Evolutionary conservation across 2,113 vertebrate genomes (phyloP).

Genomic region (Ageneiosus marmoratus): DNA sequence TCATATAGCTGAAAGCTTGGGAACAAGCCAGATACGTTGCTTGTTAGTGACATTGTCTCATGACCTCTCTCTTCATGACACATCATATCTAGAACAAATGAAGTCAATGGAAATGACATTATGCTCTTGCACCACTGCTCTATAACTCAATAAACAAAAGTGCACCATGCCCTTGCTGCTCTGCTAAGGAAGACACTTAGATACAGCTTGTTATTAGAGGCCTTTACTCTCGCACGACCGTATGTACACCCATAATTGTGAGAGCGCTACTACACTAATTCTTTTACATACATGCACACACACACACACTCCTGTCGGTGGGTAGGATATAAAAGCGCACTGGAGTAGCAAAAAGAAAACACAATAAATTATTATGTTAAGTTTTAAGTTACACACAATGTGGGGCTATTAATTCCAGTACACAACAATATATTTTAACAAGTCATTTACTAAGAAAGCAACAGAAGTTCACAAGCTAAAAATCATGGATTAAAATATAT

Average conservation of each 20-base stretch:
- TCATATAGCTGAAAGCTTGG: constrained; percentile 52
- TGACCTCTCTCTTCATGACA: constrained; percentile 54
- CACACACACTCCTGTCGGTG: constrained; percentile 49
- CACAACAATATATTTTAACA: constrained; percentile 45
- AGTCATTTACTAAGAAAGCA: constrained; percentile 51
- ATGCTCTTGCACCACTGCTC: constrained; percentile 40
- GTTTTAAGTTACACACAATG: constrained; percentile 60
- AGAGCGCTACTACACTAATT: constrained; percentile 33
- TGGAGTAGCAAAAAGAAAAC: constrained; percentile 60
- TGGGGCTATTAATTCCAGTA: constrained; percentile 63
- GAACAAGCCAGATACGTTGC: constrained; percentile 11
- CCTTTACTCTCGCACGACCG: neutral
- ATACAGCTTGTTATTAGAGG: constrained; percentile 30
- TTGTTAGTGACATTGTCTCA: constrained; percentile 55
- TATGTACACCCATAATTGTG: constrained; percentile 33
- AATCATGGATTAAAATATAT: constrained; percentile 61
- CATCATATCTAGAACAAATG: constrained; percentile 50
- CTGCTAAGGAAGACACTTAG: constrained; percentile 31
- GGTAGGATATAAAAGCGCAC: constrained; percentile 57
- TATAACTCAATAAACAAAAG: constrained; percentile 49
- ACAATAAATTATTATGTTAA: constrained; percentile 65
- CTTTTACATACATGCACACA: constrained; percentile 24
- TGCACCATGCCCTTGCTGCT: constrained; percentile 39
- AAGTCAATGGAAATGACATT: constrained; percentile 50
- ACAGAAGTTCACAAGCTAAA: constrained; percentile 55